Evolutionary conservation across 2,888 invertebrate genomes (phyloP).

Genomic region (Lithophane leautieri): DNA sequence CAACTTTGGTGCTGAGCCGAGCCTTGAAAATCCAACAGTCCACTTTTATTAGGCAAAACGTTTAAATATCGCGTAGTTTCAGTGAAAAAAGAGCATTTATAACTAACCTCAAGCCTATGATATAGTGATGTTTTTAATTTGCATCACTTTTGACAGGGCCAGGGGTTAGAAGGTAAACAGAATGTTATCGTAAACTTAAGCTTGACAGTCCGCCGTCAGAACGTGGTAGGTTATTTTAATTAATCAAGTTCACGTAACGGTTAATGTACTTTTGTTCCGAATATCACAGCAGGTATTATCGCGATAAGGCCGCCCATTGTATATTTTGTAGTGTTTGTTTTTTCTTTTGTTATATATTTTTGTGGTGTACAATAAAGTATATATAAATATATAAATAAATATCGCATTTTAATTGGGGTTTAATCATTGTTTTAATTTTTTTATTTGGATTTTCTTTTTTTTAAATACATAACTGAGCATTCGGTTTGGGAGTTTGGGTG

Average conservation of each 20-base stretch:
- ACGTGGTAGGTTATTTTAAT: constrained; percentile 12
- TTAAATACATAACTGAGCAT: not conserved
- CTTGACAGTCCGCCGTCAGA: not conserved
- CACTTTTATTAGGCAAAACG: not conserved
- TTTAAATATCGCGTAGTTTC: not conserved
- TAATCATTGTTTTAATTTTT: constrained; percentile 3
- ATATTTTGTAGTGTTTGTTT: no score
- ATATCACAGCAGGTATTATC: not conserved
- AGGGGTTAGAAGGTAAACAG: constrained; percentile 37
- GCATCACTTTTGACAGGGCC: constrained; percentile 22
- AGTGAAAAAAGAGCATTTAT: not conserved
- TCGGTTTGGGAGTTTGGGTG: not conserved
- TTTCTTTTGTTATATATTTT: no score
- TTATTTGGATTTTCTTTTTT: not conserved
- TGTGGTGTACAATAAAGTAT: no score
- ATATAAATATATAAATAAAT: no score
- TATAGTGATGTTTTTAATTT: constrained; percentile 23
- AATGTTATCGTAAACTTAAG: constrained; percentile 26
- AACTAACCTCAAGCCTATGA: not conserved
- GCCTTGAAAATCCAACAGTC: not conserved
- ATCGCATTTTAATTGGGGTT: not conserved
- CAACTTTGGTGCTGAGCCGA: not conserved
- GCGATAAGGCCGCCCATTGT: no score
- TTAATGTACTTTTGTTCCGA: constrained; percentile 29
- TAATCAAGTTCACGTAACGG: constrained; percentile 15